Percentiles rank a stretch among this genome's conserved stretches.
Evolutionary conservation across 1,140 invertebrate species (phyloP).

Genomic region (Drosophila equinoxialis): DNA sequence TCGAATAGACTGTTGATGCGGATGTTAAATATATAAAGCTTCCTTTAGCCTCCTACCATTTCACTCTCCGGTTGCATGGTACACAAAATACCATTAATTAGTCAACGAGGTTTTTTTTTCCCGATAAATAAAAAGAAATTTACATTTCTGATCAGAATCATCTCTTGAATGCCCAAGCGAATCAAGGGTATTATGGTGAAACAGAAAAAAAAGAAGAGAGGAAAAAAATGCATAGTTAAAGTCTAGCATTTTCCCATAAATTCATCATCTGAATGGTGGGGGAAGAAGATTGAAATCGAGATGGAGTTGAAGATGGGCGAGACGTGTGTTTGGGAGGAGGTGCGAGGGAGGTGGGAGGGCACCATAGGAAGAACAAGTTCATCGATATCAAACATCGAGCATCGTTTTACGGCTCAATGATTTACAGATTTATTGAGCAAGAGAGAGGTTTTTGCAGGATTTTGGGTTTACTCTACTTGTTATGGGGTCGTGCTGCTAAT

Average conservation of each 20-base stretch:
- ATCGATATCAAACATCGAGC: conserved; percentile 45
- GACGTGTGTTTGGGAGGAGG: not conserved
- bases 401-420: conserved; percentile 69
- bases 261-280: conserved; percentile 62
- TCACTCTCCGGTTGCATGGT: too few species aligned
- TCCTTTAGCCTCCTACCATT: too few species aligned
- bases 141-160: too few species aligned
- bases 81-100: too few species aligned
- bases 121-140: too few species aligned
- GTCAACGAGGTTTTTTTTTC: too few species aligned
- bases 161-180: too few species aligned
- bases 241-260: conserved; percentile 62
- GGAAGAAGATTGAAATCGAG: conserved; percentile 2
- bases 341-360: not conserved
- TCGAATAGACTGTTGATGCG: too few species aligned
- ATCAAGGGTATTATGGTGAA: not conserved
- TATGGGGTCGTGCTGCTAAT: conserved; percentile 22
- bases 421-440: conserved; percentile 64
- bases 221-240: conserved; percentile 65
- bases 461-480: conserved; percentile 13
- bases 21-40: too few species aligned
- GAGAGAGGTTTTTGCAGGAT: conserved; percentile 31
- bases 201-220: not conserved
- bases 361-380: conserved; percentile 24
- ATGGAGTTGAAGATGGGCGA: not conserved